Base-by-base conservation (phyloP, 2,797 vertebrate genomes). In the Smutsia temminckii region DNA sequence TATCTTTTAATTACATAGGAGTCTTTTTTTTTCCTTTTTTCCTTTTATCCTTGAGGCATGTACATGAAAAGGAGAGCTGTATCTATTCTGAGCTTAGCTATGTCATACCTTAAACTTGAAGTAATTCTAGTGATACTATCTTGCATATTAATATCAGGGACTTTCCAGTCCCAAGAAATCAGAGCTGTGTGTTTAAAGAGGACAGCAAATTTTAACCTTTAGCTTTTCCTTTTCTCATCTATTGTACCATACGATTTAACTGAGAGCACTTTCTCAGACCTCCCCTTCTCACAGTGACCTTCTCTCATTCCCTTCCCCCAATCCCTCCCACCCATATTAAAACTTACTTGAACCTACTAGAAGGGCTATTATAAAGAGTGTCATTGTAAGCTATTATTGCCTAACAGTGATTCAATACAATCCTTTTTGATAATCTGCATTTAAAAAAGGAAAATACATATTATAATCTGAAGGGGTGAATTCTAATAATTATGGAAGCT, bases 71-170 rank as follows among this genome's bases (percentile, higher is more conserved):
- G 69, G 37, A 87, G 95, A 91, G 61, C 46, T 80, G 0, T 53
- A 78, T 83, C 68, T 79, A 68, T 79, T 68, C 64, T 91, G 93
- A 95, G 37, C 72, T 85, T 59, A 92, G 63, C 78, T 89, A 34
- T 61, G 59, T 61, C 85, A 64, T 74, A 93, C 66, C 64, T 88
- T 93, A 89, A 95, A 96, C 9, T 37, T 91, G n/a, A 93, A 94
- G 88, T 77, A 74, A 89, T 83, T 96, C 83, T 53, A 95, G 32
- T 86, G 75, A 96, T 97, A 91, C 18, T 27, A 87, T 96, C 89
- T 93, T 89, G 37, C 80, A 34, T 91, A 74, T 95, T 95, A 96
- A 85, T 23, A 95, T 66, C 68, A 94, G 97, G 96, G 94, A 93
- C 69, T 97, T 96, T 96, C 96, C 96, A 87, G 42, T 34, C n/a